Base-by-base conservation (phyloP, 2,888 invertebrate genomes). In the Pecten maximus region DNA sequence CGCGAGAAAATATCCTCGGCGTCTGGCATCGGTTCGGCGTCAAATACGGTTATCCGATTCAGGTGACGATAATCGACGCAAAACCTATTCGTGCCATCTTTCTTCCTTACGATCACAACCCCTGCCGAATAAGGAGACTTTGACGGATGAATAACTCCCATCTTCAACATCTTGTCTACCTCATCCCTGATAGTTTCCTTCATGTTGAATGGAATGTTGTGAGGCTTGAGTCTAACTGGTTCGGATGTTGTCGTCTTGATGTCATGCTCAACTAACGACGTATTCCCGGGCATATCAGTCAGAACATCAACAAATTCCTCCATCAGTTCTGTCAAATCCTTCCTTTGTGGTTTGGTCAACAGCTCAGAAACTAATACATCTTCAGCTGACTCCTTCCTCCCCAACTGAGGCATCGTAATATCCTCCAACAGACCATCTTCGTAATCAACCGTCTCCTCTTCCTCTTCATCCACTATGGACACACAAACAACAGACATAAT, bases 111-210 rank as follows among this genome's bases (percentile, higher is more conserved):
- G 12, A 89, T 48, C 6, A 87, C 86, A 2, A 87, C 39, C 16
- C 87, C 89, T 6, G 50, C 54, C 16, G 60, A 54, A 28, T 60
- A 91, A 0, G 91, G 89, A 74, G 50, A 40, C 28, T 87, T 54
- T 39, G 90, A 91, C 40, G 87, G 90, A 40, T 91, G 88, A 35
- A 91, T 87, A 4, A 91, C n/a, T 0, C 48, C 90, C 40, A 91
- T 35, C 2, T 89, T 48, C 48, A 91, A 35, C 90, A 91, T 90
- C 35, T 91, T 89, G n/a, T 54, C 54, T 39, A 90, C 40, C 86
- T 91, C 91, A 15, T 88, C 90, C 28, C 74, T 90, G 19, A 88
- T 88, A 44, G 87, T 40, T 10, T 90, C 44, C 19, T 16, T 15
- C 87, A 89, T 90, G 50, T 10, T 35, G 28, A 88, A 89, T 44